phyloP scores from a whole-genome alignment of 2,888 invertebrate species.

The Andrena chrysosceles region DNA sequence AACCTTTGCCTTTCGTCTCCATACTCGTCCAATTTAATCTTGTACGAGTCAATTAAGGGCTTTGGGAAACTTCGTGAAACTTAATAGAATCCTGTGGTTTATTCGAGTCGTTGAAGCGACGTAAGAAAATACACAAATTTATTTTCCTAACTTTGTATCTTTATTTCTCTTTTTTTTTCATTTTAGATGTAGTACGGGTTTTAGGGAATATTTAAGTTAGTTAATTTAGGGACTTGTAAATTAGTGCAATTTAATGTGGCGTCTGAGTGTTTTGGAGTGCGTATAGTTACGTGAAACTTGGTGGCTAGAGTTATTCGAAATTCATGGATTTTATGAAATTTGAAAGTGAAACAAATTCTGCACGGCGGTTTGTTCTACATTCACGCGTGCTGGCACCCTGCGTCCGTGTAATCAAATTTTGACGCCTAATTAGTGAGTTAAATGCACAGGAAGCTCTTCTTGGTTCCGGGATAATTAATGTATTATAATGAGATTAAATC shows the following conservation, averaged over 20 bases:
- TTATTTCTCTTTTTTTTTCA: no score
- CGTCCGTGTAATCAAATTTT: conserved; percentile 42
- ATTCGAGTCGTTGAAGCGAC: no score
- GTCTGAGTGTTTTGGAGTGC: no score
- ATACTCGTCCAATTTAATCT: conserved; percentile 36
- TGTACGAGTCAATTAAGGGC: conserved; percentile 23
- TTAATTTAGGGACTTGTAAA: neutral
- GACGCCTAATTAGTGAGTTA: conserved; percentile 43
- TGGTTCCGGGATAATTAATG: conserved; percentile 28
- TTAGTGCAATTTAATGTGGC: no score
- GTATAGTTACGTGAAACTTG: no score
- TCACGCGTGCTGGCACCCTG: conserved; percentile 1
- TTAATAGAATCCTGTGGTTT: no score
- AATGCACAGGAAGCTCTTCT: conserved; percentile 34
- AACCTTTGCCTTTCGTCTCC: conserved; percentile 35
- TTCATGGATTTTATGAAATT: neutral
- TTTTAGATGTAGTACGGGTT: no score
- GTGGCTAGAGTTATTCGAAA: neutral
- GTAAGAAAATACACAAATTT: no score
- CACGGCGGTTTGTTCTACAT: conserved; percentile 7
- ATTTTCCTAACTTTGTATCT: no score
- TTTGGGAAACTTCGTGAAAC: conserved; percentile 1
- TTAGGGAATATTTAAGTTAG: no score
- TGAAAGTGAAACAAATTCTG: conserved; percentile 1
- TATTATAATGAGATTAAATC: conserved; percentile 42